Percentiles rank a stretch among this genome's conserved stretches.
These are phyloP conservation scores for Oxystoma pomonae DNA, from an alignment of 2,888 invertebrate species.

Conservation along the genomic window DNA sequence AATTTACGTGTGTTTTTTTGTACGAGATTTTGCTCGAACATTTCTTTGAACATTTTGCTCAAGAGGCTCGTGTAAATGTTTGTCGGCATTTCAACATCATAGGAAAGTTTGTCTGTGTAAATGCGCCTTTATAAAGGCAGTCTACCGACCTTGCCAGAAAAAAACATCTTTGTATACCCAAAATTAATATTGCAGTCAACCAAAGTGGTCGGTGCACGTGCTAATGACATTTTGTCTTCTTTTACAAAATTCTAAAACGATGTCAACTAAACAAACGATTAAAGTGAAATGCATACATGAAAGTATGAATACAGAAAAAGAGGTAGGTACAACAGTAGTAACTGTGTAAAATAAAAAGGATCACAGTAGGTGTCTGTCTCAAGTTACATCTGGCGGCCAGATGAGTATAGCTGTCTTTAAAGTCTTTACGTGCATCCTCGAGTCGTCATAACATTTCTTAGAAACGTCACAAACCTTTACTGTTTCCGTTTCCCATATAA, in stretches of 20 bases:
- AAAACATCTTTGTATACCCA: neutral
- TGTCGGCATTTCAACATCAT: no score
- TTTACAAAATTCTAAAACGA: neutral
- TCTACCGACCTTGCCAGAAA: neutral
- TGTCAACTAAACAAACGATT: neutral
- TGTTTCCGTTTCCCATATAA: neutral
- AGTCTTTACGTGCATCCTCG: neutral
- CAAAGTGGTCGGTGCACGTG: neutral
- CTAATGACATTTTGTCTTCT: neutral
- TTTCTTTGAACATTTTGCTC: no score
- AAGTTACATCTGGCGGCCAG: constrained; percentile 19
- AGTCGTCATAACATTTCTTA: neutral
- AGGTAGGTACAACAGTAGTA: neutral
- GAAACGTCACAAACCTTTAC: neutral
- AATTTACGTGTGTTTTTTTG: no score
- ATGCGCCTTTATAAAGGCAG: neutral
- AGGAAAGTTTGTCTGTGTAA: neutral
- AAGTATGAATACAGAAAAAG: neutral
- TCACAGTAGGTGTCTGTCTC: neutral
- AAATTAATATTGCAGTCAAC: neutral
- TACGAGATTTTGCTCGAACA: no score
- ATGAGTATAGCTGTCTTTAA: constrained; percentile 8
- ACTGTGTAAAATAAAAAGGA: neutral
- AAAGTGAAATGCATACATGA: neutral
- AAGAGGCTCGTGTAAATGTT: no score